Conservation (phyloP, 2,797 vertebrate genomes). For the Vespertilio murinus region DNA sequence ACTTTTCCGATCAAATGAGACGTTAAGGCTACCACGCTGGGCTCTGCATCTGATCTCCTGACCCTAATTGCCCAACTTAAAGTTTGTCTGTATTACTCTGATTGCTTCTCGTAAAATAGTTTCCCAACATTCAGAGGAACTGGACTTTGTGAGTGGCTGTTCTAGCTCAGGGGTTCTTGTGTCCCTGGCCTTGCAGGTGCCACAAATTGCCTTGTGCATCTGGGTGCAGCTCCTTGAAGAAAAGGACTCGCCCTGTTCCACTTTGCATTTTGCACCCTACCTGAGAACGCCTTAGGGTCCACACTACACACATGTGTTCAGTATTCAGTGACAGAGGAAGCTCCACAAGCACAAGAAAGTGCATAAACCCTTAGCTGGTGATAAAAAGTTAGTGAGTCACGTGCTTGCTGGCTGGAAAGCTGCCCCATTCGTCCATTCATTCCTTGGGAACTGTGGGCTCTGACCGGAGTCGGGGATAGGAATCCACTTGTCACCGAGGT, state of each 20-base stretch:
- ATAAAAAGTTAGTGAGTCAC: not conserved
- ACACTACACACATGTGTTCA: not conserved
- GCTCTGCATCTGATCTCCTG: constrained; percentile 6
- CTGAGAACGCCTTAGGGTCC: not conserved
- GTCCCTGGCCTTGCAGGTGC: not conserved
- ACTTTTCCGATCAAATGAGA: not conserved
- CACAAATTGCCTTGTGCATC: not conserved
- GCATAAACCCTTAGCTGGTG: not conserved
- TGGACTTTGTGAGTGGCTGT: not conserved
- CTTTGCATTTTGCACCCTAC: not conserved
- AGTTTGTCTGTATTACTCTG: not conserved
- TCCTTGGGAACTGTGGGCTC: not conserved
- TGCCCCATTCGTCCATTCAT: not conserved
- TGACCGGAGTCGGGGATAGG: not conserved
- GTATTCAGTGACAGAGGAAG: not conserved
- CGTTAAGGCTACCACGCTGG: not conserved
- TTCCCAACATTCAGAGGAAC: not conserved
- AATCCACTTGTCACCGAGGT: not conserved
- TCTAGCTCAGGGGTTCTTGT: not conserved
- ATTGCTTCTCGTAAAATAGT: not conserved
- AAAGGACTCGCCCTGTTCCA: not conserved
- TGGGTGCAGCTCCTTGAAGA: not conserved
- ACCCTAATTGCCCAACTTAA: not conserved
- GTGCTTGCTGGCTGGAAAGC: not conserved
- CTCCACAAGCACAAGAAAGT: not conserved